Percentiles rank a stretch among this genome's conserved stretches.
Evolutionary conservation across 2,113 vertebrate species (phyloP).

Genomic region (Platysternon megacephalum): DNA sequence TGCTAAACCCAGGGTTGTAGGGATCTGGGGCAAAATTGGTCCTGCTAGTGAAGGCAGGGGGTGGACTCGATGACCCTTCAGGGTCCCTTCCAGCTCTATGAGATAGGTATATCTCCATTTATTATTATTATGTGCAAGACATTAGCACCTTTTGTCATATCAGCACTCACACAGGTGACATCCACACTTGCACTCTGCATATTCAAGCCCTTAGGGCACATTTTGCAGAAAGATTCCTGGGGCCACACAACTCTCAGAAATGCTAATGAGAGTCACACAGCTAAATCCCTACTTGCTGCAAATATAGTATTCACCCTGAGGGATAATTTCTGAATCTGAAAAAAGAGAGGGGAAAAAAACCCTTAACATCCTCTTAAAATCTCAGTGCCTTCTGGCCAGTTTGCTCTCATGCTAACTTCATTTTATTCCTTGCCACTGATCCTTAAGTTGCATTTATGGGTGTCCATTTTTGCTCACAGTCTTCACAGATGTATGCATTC

Average conservation of each 20-base stretch:
- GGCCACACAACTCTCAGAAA: background rate
- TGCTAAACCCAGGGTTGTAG: too few species aligned
- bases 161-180: background rate
- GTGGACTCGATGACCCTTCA: too few species aligned
- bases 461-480: conserved; percentile 17
- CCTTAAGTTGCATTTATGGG: conserved; percentile 29
- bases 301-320: conserved; percentile 39
- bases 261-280: conserved; percentile 8
- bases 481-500: conserved; percentile 35
- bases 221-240: background rate
- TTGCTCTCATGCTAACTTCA: background rate
- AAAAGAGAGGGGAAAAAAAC: background rate
- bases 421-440: conserved; percentile 30
- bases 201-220: background rate
- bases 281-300: background rate
- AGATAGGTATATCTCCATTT: too few species aligned
- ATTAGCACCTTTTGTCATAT: background rate
- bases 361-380: background rate
- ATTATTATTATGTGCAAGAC: too few species aligned
- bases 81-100: too few species aligned
- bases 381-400: conserved; percentile 21
- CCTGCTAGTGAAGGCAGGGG: too few species aligned
- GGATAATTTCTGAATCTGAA: conserved; percentile 41
- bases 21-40: too few species aligned
- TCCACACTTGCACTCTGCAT: background rate